Evolutionary conservation across 2,888 invertebrate species (phyloP).

Genomic region (Tetramorium bicarinatum): DNA sequence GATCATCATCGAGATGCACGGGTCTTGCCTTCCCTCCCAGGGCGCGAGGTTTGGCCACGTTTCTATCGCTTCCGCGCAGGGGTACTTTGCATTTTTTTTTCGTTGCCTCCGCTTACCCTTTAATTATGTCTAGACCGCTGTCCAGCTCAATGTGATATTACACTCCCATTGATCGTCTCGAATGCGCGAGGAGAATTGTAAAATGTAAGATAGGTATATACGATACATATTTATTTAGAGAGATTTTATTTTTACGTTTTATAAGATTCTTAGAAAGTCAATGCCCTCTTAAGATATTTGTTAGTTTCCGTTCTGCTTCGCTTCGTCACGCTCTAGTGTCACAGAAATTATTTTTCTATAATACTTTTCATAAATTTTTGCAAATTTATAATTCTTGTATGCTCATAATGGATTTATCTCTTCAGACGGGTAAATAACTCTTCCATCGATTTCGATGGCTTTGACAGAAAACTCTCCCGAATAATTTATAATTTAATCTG

Average conservation of each 20-base stretch:
- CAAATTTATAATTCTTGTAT: not conserved
- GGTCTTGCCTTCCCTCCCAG: slow-evolving; percentile 31
- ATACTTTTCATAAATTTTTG: not conserved
- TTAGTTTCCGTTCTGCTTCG: not conserved
- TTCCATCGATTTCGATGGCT: not conserved
- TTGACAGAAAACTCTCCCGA: not conserved
- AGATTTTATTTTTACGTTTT: not conserved
- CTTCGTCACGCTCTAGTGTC: not conserved
- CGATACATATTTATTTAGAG: not conserved
- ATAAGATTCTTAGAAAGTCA: not conserved
- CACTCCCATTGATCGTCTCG: not conserved
- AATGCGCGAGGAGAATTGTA: not conserved
- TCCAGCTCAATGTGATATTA: slow-evolving; percentile 12
- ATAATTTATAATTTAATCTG: slow-evolving; percentile 21
- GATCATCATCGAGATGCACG: slow-evolving; percentile 64
- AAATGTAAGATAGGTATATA: not conserved
- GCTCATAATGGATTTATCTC: not conserved
- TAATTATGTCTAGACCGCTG: slow-evolving; percentile 47
- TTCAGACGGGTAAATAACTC: not conserved
- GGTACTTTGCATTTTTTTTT: slow-evolving; percentile 36
- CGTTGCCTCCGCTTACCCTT: slow-evolving; percentile 32
- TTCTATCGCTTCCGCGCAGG: slow-evolving; percentile 41
- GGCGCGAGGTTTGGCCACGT: slow-evolving; percentile 55
- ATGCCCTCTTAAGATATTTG: not conserved
- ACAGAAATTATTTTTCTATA: slow-evolving; percentile 1